Evolutionary conservation across 1,140 invertebrate species (phyloP).

Genomic region (Acromyrmex echinatior): DNA sequence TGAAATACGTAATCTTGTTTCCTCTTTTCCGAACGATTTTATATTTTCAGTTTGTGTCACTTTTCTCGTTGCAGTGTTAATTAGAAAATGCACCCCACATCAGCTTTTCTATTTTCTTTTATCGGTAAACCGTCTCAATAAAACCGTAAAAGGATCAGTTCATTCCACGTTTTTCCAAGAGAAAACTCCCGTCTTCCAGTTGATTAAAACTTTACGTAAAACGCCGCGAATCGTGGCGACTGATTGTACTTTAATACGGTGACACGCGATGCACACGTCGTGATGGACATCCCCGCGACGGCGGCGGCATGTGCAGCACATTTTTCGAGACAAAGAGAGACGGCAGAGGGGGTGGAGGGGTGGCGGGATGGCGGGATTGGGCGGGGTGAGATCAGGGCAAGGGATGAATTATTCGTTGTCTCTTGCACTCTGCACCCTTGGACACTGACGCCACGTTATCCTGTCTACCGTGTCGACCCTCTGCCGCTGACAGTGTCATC

Average conservation of each 20-base stretch:
- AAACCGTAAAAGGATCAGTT: not conserved
- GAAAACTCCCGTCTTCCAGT: not conserved
- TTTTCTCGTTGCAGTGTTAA: not conserved
- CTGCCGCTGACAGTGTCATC: slow-evolving; percentile 82
- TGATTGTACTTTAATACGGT: slow-evolving; percentile 62
- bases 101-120: not conserved
- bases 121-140: not conserved
- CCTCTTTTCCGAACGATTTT: no score
- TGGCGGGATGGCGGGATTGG: not conserved
- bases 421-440: slow-evolving; percentile 80
- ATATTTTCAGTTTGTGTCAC: no score
- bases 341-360: not conserved
- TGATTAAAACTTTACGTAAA: slow-evolving; percentile 34
- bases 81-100: not conserved
- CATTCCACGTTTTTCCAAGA: not conserved
- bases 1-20: not conserved
- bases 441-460: slow-evolving; percentile 79
- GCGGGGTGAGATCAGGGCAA: slow-evolving; percentile 42
- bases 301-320: slow-evolving; percentile 75
- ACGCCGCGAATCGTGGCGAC: slow-evolving; percentile 6
- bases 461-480: slow-evolving; percentile 77
- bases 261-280: slow-evolving; percentile 25
- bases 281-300: slow-evolving; percentile 47
- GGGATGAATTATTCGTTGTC: slow-evolving; percentile 85
- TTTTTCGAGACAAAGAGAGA: slow-evolving; percentile 69